phyloP scores from a whole-genome alignment of 2,888 invertebrate genomes.

The Eumerus sabulonum region DNA sequence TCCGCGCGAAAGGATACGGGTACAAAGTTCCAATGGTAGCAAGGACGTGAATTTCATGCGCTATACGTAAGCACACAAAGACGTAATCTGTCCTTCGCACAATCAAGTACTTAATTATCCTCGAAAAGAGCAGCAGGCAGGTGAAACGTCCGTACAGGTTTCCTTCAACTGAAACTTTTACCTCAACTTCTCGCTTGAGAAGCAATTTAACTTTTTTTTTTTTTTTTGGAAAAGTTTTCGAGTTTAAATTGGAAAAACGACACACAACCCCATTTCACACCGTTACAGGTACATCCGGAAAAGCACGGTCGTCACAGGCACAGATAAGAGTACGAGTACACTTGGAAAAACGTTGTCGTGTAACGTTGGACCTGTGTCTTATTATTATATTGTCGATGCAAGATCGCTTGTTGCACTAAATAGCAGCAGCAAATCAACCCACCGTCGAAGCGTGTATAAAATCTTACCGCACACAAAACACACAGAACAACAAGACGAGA shows the following conservation, averaged over 20 bases:
- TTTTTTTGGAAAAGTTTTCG: conserved; percentile 65
- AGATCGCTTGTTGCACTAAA: conserved; percentile 59
- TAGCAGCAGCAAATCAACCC: conserved; percentile 5
- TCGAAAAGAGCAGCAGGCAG: conserved; percentile 70
- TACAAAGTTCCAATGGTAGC: conserved; percentile 35
- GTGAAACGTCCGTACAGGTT: conserved; percentile 42
- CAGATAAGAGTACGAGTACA: conserved; percentile 33
- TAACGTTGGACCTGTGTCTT: conserved; percentile 11
- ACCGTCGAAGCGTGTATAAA: conserved; percentile 6
- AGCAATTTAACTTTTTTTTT: conserved; percentile 68
- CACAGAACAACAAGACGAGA: conserved; percentile 15
- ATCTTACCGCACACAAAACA: conserved; percentile 44
- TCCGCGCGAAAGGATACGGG: conserved; percentile 26
- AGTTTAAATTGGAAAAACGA: conserved; percentile 66
- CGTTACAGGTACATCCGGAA: conserved; percentile 26
- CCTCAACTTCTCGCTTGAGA: conserved; percentile 10
- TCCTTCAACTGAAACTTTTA: not conserved
- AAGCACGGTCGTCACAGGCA: conserved; percentile 18
- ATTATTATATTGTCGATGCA: conserved; percentile 31
- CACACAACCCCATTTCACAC: conserved; percentile 29
- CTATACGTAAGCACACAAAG: conserved; percentile 38
- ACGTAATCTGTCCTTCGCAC: conserved; percentile 66
- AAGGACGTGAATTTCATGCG: conserved; percentile 22
- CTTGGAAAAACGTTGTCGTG: conserved; percentile 42
- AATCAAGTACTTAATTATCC: conserved; percentile 76